phyloP scores from a whole-genome alignment of 1,140 invertebrate species.

The Orchestia grillus region DNA sequence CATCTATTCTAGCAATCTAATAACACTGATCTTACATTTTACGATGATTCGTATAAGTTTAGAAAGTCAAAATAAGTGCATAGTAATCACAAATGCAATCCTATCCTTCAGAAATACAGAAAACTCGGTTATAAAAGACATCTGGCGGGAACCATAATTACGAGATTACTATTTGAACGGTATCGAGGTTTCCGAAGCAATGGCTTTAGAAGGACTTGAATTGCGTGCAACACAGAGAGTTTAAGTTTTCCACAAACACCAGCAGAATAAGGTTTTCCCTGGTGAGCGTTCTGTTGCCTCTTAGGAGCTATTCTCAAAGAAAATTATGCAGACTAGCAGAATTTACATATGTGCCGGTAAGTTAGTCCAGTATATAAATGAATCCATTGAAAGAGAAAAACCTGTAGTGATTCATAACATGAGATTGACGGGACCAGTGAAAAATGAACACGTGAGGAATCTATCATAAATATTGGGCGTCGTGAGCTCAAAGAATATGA shows the following conservation, averaged over 20 bases:
- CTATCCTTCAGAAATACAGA: too few species aligned
- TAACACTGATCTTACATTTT: background rate
- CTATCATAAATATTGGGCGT: slow-evolving; percentile 16
- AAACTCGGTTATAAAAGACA: too few species aligned
- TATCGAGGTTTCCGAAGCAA: background rate
- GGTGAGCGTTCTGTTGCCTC: background rate
- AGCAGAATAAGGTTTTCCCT: background rate
- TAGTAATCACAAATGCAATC: background rate
- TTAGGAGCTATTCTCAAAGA: background rate
- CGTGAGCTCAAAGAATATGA: slow-evolving; percentile 44
- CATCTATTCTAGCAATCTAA: background rate
- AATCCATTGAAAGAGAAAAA: background rate
- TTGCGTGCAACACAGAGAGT: background rate
- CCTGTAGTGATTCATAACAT: background rate
- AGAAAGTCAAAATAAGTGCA: background rate
- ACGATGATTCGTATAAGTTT: background rate
- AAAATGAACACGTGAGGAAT: slow-evolving; percentile 26
- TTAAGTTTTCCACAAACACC: background rate
- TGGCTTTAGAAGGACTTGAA: background rate
- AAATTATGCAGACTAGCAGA: too few species aligned
- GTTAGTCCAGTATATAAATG: too few species aligned
- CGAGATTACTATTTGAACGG: background rate
- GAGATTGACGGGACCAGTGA: slow-evolving; percentile 32
- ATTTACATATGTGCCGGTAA: too few species aligned
- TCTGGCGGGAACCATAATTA: background rate